These are phyloP conservation scores for Poeciliopsis turrubarensis DNA, from an alignment of 2,113 vertebrate genomes.

Conservation along the genomic window DNA sequence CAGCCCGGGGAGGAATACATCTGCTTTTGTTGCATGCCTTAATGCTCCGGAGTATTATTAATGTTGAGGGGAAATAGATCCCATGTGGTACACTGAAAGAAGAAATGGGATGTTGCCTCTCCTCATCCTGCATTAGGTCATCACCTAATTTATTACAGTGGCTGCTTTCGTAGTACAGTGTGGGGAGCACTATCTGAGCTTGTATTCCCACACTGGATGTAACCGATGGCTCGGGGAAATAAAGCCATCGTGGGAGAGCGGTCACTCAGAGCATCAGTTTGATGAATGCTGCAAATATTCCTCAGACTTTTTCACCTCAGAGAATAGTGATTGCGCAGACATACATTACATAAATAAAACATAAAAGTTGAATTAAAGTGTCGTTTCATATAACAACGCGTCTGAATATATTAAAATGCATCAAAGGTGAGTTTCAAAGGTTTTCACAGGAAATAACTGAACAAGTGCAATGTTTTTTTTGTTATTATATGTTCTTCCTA, in stretches of 20 bases:
- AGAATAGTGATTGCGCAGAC: neutral
- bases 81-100: conserved; percentile 66
- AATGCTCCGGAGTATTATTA: conserved; percentile 74
- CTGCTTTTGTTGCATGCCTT: conserved; percentile 75
- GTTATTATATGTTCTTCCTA: neutral
- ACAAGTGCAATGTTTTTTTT: conserved; percentile 15
- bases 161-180: conserved; percentile 41
- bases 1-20: conserved; percentile 74
- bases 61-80: conserved; percentile 76
- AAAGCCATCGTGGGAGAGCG: conserved; percentile 46
- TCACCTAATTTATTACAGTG: conserved; percentile 58
- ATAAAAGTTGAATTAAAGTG: conserved; percentile 3
- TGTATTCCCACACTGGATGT: conserved; percentile 55
- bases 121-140: conserved; percentile 70
- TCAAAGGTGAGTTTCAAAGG: neutral
- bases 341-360: conserved; percentile 15
- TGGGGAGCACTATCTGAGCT: conserved; percentile 23
- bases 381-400: neutral
- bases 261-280: conserved; percentile 35
- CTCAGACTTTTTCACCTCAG: conserved; percentile 19
- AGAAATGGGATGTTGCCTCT: conserved; percentile 50
- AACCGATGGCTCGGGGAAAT: conserved; percentile 63
- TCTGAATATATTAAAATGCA: conserved; percentile 25
- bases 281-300: conserved; percentile 45
- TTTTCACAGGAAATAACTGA: conserved; percentile 10